These are phyloP conservation scores for Pteronura brasiliensis DNA, from an alignment of 2,113 vertebrate genomes.

Conservation along the genomic window DNA sequence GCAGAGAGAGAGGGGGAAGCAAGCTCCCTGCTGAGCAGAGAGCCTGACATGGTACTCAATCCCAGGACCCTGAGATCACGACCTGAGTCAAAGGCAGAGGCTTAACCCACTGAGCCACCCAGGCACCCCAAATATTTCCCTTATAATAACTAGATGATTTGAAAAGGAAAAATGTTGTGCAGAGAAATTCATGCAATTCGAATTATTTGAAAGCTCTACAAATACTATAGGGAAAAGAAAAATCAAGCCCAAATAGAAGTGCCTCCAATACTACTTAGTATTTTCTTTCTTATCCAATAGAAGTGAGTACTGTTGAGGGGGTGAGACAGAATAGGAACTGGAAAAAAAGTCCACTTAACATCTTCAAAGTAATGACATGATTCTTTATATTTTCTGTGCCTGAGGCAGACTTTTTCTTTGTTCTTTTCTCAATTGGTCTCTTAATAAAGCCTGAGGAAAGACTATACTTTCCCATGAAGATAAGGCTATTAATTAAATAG, in stretches of 20 bases:
- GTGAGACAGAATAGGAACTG: background rate
- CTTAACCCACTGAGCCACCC: too few relatives aligned
- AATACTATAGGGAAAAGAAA: constrained; percentile 26
- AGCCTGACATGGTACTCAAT: too few relatives aligned
- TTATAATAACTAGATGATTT: constrained; percentile 27
- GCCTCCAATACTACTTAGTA: background rate
- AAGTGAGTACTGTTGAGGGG: background rate
- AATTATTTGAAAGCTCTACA: constrained; percentile 44
- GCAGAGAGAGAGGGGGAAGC: too few relatives aligned
- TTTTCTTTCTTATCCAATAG: constrained; percentile 38
- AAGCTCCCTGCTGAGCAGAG: too few relatives aligned
- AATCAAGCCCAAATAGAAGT: background rate
- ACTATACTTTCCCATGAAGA: constrained; percentile 39
- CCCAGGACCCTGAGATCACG: too few relatives aligned
- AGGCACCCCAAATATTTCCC: constrained; percentile 25
- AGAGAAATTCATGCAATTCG: background rate
- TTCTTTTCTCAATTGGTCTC: constrained; percentile 43
- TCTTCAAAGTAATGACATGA: constrained; percentile 46
- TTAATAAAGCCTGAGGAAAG: constrained; percentile 35
- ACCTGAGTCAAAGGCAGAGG: too few relatives aligned
- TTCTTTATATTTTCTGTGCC: constrained; percentile 34
- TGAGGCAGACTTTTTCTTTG: constrained; percentile 8
- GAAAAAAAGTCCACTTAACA: constrained; percentile 25
- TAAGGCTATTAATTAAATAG: constrained; percentile 73
- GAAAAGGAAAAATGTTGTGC: constrained; percentile 11